Evolutionary conservation across 2,888 invertebrate genomes (phyloP), one percentile per base, ranked within the genome.

Genomic region (Mechanitis mazaeus): DNA sequence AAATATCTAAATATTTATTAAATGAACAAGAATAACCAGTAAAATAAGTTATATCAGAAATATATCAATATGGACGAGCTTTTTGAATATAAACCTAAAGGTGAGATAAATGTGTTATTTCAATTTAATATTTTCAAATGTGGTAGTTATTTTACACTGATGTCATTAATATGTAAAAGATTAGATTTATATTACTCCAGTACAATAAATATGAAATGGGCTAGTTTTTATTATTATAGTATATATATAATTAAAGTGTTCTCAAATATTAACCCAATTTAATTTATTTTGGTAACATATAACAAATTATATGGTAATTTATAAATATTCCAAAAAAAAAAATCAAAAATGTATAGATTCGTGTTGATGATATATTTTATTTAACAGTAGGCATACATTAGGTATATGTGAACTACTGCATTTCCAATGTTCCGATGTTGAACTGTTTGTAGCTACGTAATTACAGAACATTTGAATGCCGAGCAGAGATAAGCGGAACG

Each of bases 31-130:
- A 54, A 54, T 31, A 33, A 11, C 4, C 3, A 3, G 2, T 33
- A 58, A 28, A 42, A 45, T 7, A 50, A 50, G 12, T 38, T 5
- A 28, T 31, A 56, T 42, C 5, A 5, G 31, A 53, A 47, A 1
- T 5, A 31, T 20, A 50, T 47, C n/a, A 31, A 54, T 6, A 66
- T 66, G 64, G 61, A 66, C 3, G 66, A 66, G 38, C 31, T 33
- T 33, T 55, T 57, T 6, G 65, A 65, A 9, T 65, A 54, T 46
- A 65, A 63, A 33, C 65, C 65, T 4, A 63, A 61, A 61, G 65
- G 65, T 65, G 45, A 42, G 61, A 56, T 28, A 11, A 6, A 7
- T 47, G 33, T 50, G 3, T 42, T 7, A 42, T 9, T 9, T 42
- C 1, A 7, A 11, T 42, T 9, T 1, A 42, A 42, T 9, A 42